Percentiles rank a stretch among this genome's conserved stretches.
Evolutionary conservation across 2,888 invertebrate genomes (phyloP).

Genomic region (Drosophila anomalata): DNA sequence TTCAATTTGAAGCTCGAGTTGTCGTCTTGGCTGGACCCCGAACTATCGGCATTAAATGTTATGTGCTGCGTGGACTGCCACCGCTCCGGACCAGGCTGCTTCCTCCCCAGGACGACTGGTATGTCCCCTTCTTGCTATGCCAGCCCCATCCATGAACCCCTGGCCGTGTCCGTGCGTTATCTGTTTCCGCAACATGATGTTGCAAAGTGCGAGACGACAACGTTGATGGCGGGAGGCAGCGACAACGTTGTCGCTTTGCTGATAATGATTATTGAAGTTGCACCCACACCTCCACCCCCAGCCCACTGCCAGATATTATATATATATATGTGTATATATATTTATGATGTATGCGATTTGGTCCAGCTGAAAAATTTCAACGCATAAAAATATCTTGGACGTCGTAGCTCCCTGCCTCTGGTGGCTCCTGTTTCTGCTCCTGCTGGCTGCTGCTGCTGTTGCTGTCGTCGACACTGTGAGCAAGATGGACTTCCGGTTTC

Average conservation of each 20-base stretch:
- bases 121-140: conserved; percentile 17
- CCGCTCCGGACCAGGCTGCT: conserved; percentile 53
- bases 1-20: conserved; percentile 74
- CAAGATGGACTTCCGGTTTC: conserved; percentile 84
- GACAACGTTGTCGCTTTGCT: conserved; percentile 61
- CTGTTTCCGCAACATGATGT: conserved; percentile 82
- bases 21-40: conserved; percentile 51
- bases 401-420: conserved; percentile 18
- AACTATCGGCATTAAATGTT: conserved; percentile 77
- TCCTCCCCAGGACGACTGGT: conserved; percentile 45
- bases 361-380: conserved; percentile 73
- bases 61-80: conserved; percentile 53
- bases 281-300: conserved; percentile 53
- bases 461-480: conserved; percentile 51
- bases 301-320: conserved; percentile 49
- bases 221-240: conserved; percentile 35
- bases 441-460: conserved; percentile 29
- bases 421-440: conserved; percentile 11
- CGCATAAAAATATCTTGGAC: conserved; percentile 81
- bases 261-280: conserved; percentile 80
- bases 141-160: conserved; percentile 60
- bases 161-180: conserved; percentile 81
- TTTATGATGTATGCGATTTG: conserved; percentile 54
- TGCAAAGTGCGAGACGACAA: conserved; percentile 46
- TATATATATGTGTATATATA: conserved; percentile 26